These are phyloP conservation scores for Jordanella pulchra DNA, from an alignment of 2,797 vertebrate genomes.

Conservation along the genomic window DNA sequence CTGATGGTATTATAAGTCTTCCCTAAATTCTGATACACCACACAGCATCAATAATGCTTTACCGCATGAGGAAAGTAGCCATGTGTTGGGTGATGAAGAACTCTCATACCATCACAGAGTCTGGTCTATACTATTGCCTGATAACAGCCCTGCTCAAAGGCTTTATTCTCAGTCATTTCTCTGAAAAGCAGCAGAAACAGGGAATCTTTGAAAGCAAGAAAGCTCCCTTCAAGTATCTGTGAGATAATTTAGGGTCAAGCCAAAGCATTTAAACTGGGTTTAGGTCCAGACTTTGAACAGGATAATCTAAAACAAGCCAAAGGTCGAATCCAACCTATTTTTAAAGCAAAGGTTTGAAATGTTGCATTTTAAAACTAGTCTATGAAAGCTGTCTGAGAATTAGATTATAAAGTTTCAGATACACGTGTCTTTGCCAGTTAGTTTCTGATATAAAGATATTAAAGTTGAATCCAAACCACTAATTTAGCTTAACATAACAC, in stretches of 20 bases:
- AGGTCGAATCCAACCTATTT: background rate
- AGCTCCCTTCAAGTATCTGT: background rate
- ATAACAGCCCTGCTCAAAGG: background rate
- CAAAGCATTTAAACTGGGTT: background rate
- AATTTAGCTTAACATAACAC: too few species aligned
- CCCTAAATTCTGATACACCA: background rate
- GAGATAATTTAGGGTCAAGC: background rate
- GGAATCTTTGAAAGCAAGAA: background rate
- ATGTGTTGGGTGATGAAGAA: background rate
- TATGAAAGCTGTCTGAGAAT: too few species aligned
- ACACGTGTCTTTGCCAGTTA: too few species aligned
- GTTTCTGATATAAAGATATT: too few species aligned
- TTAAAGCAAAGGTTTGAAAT: background rate
- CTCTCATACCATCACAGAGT: background rate
- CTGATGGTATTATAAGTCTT: background rate
- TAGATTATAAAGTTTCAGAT: too few species aligned
- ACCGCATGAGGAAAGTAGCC: background rate
- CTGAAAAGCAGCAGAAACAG: background rate
- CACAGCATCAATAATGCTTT: constrained; percentile 2
- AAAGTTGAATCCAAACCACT: too few species aligned
- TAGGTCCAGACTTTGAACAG: background rate
- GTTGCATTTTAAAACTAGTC: background rate
- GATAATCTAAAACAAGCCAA: background rate
- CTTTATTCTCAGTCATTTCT: background rate
- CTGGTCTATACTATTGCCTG: background rate